Evolutionary conservation across 2,797 vertebrate genomes (phyloP), one percentile per base, ranked within the genome.

Genomic region (Clarias pachynema): DNA sequence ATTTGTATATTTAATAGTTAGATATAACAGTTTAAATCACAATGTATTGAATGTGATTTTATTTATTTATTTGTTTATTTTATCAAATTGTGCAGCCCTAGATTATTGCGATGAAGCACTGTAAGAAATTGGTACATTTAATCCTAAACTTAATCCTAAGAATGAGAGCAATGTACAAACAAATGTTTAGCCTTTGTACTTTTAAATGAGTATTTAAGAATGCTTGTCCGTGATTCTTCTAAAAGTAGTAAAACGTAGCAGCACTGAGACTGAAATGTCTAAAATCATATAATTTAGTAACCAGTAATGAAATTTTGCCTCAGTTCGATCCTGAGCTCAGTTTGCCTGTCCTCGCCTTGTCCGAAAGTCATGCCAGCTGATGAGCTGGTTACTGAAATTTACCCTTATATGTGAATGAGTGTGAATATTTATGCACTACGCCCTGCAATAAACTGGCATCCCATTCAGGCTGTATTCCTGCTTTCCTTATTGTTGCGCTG

Each of bases 121-220:
- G 16, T 44, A 16, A 16, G 40, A 18, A 53, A 26, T 53, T 2
- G 34, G 1, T 9, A 78, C 56, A 78, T 34, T 78, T 34, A 59
- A 34, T 34, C 20, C 29, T 34, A 34, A 24, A 56, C 15, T 14
- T 72, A 72, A 22, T 24, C 4, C 14, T 49, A 24, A 70, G 34
- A n/a, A 44, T n/a, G 40, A 40, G 22, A 5, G 24, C 37, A 73
- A 73, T 16, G 40, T 24, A 72, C 40, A 72, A 72, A 74, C 7
- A 18, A 22, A 0, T 57, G 44, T 77, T 77, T 57, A 34, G 14
- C 15, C 7, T 56, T 74, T 74, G 10, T 24, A 44, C 22, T 72
- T 72, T 72, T 72, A 74, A 29, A 74, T 31, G 6, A 57, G 40
- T 49, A 77, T 57, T 73, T 34, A 57, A 77, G 49, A 57, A 77